These are phyloP conservation scores for Limnephilus rhombicus DNA, from an alignment of 2,888 invertebrate genomes.

Conservation along the genomic window DNA sequence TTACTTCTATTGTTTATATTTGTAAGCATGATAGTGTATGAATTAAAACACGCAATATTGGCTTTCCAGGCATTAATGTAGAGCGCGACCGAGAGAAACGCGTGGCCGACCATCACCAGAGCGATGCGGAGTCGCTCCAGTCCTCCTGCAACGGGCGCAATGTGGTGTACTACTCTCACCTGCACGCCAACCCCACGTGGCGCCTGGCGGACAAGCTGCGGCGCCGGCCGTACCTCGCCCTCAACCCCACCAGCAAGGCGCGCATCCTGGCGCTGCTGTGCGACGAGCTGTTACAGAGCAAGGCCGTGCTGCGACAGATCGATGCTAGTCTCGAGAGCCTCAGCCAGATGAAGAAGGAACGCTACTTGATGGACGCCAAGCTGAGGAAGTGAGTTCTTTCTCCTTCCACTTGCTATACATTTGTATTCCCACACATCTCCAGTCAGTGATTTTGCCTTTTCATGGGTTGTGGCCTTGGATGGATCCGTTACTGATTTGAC, in stretches of 20 bases:
- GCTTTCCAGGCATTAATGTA: slow-evolving; percentile 82
- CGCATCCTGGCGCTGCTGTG: slow-evolving; percentile 94
- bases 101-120: slow-evolving; percentile 90
- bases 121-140: slow-evolving; percentile 82
- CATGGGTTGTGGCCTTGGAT: no score
- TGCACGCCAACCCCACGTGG: slow-evolving; percentile 86
- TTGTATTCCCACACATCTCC: no score
- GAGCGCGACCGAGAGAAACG: slow-evolving; percentile 89
- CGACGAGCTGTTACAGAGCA: slow-evolving; percentile 96
- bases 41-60: not conserved
- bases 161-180: slow-evolving; percentile 86
- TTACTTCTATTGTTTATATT: no score
- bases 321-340: slow-evolving; percentile 92
- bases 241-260: slow-evolving; percentile 92
- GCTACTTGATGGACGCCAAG: slow-evolving; percentile 95
- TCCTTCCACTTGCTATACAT: no score
- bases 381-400: slow-evolving; percentile 87
- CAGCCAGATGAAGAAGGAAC: slow-evolving; percentile 91
- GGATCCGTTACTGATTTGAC: not conserved
- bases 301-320: slow-evolving; percentile 92
- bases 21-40: not conserved
- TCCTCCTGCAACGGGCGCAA: slow-evolving; percentile 86
- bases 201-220: slow-evolving; percentile 81
- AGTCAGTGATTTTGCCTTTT: no score
- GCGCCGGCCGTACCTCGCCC: slow-evolving; percentile 90